phyloP scores from a whole-genome alignment of 2,113 vertebrate genomes.

The Rhabdornis inornatus region DNA sequence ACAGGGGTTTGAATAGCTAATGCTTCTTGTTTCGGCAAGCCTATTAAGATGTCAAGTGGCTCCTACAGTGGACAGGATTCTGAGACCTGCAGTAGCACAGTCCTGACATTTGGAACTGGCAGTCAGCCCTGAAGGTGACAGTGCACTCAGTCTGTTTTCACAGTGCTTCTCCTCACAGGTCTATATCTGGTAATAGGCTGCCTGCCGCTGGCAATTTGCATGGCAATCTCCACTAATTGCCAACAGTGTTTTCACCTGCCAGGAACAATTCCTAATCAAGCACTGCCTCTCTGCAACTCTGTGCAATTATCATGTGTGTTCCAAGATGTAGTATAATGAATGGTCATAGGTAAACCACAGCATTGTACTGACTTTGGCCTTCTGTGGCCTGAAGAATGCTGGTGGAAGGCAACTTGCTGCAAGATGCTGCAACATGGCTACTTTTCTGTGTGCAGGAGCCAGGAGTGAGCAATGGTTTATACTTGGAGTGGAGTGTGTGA shows the following conservation, averaged over 20 bases:
- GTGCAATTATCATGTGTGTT: background rate
- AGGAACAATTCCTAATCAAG: background rate
- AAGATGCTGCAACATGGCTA: background rate
- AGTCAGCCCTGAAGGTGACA: conserved; percentile 26
- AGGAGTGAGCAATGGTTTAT: background rate
- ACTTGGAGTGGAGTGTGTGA: background rate
- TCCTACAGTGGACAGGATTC: background rate
- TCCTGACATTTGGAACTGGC: conserved; percentile 43
- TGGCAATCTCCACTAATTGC: background rate
- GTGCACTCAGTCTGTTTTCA: background rate
- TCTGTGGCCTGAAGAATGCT: background rate
- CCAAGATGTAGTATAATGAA: background rate
- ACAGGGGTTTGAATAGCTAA: background rate
- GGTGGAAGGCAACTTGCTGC: background rate
- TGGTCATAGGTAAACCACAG: background rate
- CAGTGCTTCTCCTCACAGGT: background rate
- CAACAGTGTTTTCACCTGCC: background rate
- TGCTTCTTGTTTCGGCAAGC: conserved; percentile 15
- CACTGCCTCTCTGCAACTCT: background rate
- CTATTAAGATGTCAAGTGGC: conserved; percentile 50
- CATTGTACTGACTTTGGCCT: background rate
- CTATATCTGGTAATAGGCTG: conserved; percentile 48
- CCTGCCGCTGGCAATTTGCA: background rate
- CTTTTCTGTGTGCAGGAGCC: background rate
- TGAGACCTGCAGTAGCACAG: background rate